Percentiles rank a stretch among this genome's conserved stretches.
Conservation (phyloP, 2,888 invertebrate species). For the Ormyrus nitidulus region DNA sequence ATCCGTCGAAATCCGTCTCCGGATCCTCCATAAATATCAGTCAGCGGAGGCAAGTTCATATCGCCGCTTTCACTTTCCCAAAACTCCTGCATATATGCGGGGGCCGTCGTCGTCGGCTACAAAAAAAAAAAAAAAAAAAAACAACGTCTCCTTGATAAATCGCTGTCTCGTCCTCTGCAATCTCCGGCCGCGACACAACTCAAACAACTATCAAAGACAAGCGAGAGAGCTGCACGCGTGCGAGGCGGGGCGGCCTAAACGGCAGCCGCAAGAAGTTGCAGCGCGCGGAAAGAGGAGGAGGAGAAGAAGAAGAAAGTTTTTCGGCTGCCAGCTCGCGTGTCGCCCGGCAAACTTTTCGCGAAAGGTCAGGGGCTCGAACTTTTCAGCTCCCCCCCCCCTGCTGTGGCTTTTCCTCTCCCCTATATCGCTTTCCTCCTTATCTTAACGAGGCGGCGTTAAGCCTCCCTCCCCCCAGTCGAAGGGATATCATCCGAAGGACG, state of each 20-base stretch:
- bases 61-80: no score
- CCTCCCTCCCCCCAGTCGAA: background rate
- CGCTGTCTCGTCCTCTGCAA: constrained; percentile 23
- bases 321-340: background rate
- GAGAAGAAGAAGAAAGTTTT: background rate
- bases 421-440: constrained; percentile 34
- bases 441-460: constrained; percentile 50
- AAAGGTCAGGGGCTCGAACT: constrained; percentile 44
- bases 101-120: no score
- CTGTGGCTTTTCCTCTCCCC: background rate
- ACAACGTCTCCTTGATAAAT: constrained; percentile 22
- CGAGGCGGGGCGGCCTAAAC: no score
- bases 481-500: background rate
- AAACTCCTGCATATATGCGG: no score
- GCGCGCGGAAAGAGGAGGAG: no score
- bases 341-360: background rate
- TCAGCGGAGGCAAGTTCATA: no score
- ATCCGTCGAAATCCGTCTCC: no score
- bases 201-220: constrained; percentile 24
- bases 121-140: no score
- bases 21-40: no score
- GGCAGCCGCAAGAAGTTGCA: no score
- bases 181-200: constrained; percentile 16
- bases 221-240: background rate
- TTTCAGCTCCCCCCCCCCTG: background rate